Evolutionary conservation across 2,888 invertebrate genomes (phyloP).

Genomic region (Dendrolimus houi): DNA sequence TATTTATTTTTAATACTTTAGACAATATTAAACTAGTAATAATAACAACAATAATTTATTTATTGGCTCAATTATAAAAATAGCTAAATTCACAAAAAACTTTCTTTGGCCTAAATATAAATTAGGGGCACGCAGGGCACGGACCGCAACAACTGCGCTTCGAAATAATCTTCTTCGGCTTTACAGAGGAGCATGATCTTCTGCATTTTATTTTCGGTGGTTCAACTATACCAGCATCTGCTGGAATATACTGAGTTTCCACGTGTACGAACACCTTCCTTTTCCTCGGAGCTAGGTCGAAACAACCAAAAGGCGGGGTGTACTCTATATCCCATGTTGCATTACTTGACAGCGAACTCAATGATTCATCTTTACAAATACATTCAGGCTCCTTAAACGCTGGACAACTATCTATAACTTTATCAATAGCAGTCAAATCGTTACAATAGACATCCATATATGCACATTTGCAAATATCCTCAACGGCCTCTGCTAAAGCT

Average conservation of each 20-base stretch:
- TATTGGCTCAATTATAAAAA: too few species aligned
- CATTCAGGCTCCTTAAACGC: constrained; percentile 64
- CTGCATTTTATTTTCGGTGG: constrained; percentile 33
- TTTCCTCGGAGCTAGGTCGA: constrained; percentile 74
- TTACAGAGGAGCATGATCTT: constrained; percentile 35
- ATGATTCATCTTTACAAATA: constrained; percentile 51
- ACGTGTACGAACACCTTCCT: constrained; percentile 68
- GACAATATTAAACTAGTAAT: too few species aligned
- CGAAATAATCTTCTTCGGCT: constrained; percentile 22
- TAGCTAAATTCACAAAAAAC: too few species aligned
- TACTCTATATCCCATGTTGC: constrained; percentile 83
- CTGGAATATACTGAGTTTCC: constrained; percentile 78
- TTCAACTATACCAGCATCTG: constrained; percentile 65
- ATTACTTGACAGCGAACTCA: constrained; percentile 71
- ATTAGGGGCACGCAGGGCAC: constrained; percentile 9
- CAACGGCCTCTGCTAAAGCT: constrained; percentile 59
- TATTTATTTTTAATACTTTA: too few species aligned
- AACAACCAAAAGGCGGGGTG: constrained; percentile 82
- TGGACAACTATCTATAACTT: constrained; percentile 60
- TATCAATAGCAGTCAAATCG: constrained; percentile 59
- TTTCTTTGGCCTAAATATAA: not conserved
- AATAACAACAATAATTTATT: too few species aligned
- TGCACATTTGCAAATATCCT: constrained; percentile 68
- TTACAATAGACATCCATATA: constrained; percentile 71
- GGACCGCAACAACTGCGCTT: constrained; percentile 30